Evolutionary conservation across 2,888 invertebrate species (phyloP).

Genomic region (Dorcus hopei): DNA sequence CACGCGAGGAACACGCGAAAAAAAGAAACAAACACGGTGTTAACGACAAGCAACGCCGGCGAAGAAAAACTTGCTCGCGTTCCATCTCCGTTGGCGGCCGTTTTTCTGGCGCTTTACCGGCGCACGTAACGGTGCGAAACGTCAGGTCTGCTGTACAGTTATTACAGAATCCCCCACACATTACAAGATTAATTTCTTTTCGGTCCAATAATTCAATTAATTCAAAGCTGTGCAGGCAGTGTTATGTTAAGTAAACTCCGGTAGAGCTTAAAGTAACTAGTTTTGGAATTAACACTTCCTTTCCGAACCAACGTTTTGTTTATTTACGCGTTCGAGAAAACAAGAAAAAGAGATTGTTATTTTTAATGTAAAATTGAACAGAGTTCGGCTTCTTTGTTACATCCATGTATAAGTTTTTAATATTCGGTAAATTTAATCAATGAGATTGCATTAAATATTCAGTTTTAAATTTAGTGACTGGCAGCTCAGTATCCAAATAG

Average conservation of each 20-base stretch:
- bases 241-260: constrained; percentile 48
- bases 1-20: not conserved
- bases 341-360: not conserved
- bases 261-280: constrained; percentile 43
- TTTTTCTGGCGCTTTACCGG: not conserved
- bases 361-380: not conserved
- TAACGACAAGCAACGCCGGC: not conserved
- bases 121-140: constrained; percentile 3
- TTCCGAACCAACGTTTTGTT: constrained; percentile 5
- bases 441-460: too few relatives aligned
- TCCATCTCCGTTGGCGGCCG: not conserved
- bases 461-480: too few relatives aligned
- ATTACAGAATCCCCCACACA: constrained; percentile 43
- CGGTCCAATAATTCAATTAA: constrained; percentile 54
- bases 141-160: constrained; percentile 30
- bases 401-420: too few relatives aligned
- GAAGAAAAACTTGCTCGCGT: not conserved
- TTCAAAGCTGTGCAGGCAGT: constrained; percentile 46
- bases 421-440: too few relatives aligned
- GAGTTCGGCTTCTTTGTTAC: too few relatives aligned
- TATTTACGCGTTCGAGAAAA: not conserved
- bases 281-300: constrained; percentile 41
- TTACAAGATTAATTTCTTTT: constrained; percentile 54
- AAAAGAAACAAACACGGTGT: not conserved
- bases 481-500: too few relatives aligned